phyloP scores from a whole-genome alignment of 1,140 invertebrate species.

The Leptonema lineaticorne region DNA sequence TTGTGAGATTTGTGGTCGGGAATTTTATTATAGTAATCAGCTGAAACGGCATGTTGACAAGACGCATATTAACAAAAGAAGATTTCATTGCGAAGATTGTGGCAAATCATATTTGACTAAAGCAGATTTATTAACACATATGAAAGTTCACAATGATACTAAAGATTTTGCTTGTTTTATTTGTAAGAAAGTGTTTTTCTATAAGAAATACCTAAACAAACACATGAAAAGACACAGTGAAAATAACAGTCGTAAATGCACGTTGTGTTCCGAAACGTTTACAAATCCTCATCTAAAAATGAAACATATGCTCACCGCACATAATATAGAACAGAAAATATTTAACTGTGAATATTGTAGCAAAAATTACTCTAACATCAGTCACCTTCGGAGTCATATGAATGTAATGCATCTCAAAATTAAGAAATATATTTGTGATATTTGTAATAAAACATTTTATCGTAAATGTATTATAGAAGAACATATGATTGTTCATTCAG shows the following conservation, averaged over 20 bases:
- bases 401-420: conserved; percentile 48
- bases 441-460: conserved; percentile 50
- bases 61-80: no score
- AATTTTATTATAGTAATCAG: no score
- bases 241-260: conserved; percentile 45
- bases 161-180: no score
- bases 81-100: no score
- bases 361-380: conserved; percentile 47
- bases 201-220: not conserved
- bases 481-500: conserved; percentile 57
- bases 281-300: conserved; percentile 51
- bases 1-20: no score
- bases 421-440: conserved; percentile 46
- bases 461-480: conserved; percentile 46
- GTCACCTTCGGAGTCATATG: conserved; percentile 44
- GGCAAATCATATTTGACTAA: no score
- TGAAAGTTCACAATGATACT: no score
- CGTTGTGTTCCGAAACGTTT: conserved; percentile 53
- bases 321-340: conserved; percentile 43
- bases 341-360: conserved; percentile 48
- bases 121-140: no score
- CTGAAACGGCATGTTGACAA: no score
- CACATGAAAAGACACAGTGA: conserved; percentile 17
- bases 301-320: conserved; percentile 50
- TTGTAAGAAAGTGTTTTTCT: no score